Evolutionary conservation across 2,888 invertebrate genomes (phyloP), one percentile per base, ranked within the genome.

Genomic region (Adelognathus sp.): DNA sequence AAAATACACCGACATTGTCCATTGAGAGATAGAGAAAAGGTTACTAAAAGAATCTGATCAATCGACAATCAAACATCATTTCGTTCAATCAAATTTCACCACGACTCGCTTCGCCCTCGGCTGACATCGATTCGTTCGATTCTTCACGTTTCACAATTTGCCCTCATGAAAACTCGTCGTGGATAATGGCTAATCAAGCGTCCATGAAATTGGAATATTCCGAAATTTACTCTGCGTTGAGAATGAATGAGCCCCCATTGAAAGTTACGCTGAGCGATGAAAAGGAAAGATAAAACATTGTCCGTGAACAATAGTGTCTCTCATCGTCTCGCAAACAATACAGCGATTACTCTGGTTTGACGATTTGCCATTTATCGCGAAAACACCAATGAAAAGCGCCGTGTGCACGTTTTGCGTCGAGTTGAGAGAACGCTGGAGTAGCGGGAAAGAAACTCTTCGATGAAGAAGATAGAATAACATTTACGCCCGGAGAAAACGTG

Each of bases 1-100:
- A 90, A 92, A 94, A 73, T 95, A 95, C 39, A 56, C 88, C 60
- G 88, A 91, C 77, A 82, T 90, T 54, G 75, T 79, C 16, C 79
- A 79, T 33, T 79, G n/a, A n/a, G n/a, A n/a, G n/a, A n/a, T n/a
- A 61, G 52, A 52, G 5, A n/a, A 9, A 18, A 29, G 56, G 31
- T 36, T 44, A 29, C 16, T 2, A 2, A 16, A 54, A 2, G 16
- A 54, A 16, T 3, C n/a, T 2, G 54, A 29, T 11, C 24, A 16
- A 14, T 36, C 16, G 41, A 29, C 44, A 52, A 16, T 39, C 14
- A 66, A 33, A 18, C 14, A 66, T 39, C 52, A 1, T 33, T 4
- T 33, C n/a, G 21, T 18, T 36, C 27, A 7, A 4, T 24, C 24
- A 24, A 27, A 54, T 16, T 54, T 41, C 16, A 1, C 3, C 46